Evolutionary conservation across 2,888 invertebrate genomes (phyloP).

Genomic region (Zeuzera pyrina): DNA sequence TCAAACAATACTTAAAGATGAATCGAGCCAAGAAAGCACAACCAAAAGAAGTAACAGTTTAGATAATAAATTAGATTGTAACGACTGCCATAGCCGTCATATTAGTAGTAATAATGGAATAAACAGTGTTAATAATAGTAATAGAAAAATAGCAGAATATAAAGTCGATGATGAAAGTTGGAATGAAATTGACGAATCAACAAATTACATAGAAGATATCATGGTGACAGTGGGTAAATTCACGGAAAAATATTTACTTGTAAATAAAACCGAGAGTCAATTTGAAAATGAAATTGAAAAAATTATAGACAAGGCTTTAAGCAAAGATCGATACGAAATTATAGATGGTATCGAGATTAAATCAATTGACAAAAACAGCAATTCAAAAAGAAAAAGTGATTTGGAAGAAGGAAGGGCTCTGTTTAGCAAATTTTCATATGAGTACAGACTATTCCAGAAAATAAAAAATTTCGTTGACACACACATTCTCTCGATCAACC

Average conservation of each 20-base stretch:
- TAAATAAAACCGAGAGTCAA: conserved; percentile 45
- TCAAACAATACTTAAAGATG: conserved; percentile 30
- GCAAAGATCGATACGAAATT: conserved; percentile 68
- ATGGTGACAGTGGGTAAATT: conserved; percentile 37
- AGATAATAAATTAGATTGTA: conserved; percentile 52
- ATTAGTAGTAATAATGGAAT: conserved; percentile 42
- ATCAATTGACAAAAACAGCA: conserved; percentile 21
- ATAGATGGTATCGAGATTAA: conserved; percentile 73
- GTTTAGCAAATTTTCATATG: conserved; percentile 55
- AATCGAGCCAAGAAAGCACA: conserved; percentile 38
- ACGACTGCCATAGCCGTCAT: conserved; percentile 62
- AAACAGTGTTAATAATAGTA: conserved; percentile 22
- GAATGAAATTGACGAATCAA: conserved; percentile 15
- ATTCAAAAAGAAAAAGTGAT: conserved; percentile 10
- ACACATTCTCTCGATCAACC: conserved; percentile 76
- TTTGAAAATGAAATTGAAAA: conserved; percentile 68
- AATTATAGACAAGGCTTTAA: conserved; percentile 72
- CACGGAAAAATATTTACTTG: conserved; percentile 38
- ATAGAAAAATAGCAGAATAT: conserved; percentile 13
- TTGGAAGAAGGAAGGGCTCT: conserved; percentile 39
- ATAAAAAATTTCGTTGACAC: conserved; percentile 72
- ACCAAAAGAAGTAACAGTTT: conserved; percentile 45
- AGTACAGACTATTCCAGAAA: conserved; percentile 71
- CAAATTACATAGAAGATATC: conserved; percentile 35
- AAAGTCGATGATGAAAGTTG: conserved; percentile 15